Evolutionary conservation across 2,888 invertebrate genomes (phyloP), one percentile per base, ranked within the genome.

Genomic region (Synergus laeviventris): DNA sequence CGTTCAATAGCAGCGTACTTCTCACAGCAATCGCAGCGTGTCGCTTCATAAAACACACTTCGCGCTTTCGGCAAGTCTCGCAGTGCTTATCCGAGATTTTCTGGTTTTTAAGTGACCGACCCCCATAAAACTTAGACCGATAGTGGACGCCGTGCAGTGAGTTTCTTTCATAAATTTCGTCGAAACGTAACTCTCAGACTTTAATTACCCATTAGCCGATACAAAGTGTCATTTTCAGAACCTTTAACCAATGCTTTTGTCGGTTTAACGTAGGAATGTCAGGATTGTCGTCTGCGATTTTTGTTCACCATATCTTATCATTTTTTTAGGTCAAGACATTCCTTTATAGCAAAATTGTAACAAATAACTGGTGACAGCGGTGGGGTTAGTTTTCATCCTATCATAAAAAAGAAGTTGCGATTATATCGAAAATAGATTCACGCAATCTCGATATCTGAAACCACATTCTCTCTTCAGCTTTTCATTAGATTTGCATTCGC

Each of bases 121-220:
- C 76, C 64, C 79, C 75, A 79, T 81, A 82, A 82, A 24, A 82
- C 75, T 49, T 59, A 70, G 64, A 66, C 74, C 66, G 81, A 84
- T 80, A 82, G 74, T 62, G 78, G 75, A 70, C 74, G 59, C 73
- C 60, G 78, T 59, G 76, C 77, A 75, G 70, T 66, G 78, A 73
- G 77, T 80, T 80, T 79, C 81, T 82, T 85, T 82, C 82, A 87
- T 87, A 85, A 87, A 87, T 87, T 85, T 83, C 78, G 31, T 75
- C 78, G 81, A 86, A 86, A 85, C 84, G 84, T 82, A 86, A 85
- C 81, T 79, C 76, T 80, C 79, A 77, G 82, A 86, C 86, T 86
- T 87, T 87, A 88, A 89, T 87, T 86, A 84, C 82, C 88, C 87
- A 87, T 88, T 88, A 87, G 84, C 83, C 83, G 85, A 84, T 85